These are phyloP conservation scores for Deroplatys truncata DNA, from an alignment of 2,888 invertebrate species.

Conservation along the genomic window DNA sequence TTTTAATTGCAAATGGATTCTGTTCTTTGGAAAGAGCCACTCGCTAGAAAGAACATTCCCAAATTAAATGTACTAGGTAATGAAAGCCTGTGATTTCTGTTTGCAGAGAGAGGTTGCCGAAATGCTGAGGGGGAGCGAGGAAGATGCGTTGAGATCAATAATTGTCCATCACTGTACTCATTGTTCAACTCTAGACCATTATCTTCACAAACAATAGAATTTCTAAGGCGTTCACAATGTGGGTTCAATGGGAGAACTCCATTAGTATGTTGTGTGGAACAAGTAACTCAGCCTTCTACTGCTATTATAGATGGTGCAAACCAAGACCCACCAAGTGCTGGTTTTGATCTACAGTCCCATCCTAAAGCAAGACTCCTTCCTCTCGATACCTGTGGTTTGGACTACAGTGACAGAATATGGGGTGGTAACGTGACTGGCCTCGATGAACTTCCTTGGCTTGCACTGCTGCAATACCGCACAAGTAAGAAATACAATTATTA, in stretches of 20 bases:
- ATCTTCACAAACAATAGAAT: constrained; percentile 12
- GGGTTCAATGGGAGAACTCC: constrained; percentile 24
- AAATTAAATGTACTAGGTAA: neutral
- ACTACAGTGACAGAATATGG: constrained; percentile 53
- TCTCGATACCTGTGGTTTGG: constrained; percentile 51
- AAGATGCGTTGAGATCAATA: neutral
- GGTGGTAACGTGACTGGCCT: constrained; percentile 58
- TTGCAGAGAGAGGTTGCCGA: neutral
- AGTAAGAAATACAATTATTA: constrained; percentile 26
- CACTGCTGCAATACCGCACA: constrained; percentile 57
- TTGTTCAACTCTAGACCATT: constrained; percentile 15
- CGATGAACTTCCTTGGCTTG: constrained; percentile 74
- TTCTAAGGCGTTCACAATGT: constrained; percentile 20
- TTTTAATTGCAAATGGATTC: no score
- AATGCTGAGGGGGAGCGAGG: neutral
- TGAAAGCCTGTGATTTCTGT: neutral
- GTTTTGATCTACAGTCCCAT: constrained; percentile 35
- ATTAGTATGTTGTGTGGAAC: constrained; percentile 25
- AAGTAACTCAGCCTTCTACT: neutral
- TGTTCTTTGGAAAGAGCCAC: no score
- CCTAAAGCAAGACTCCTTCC: constrained; percentile 44
- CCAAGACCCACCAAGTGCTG: constrained; percentile 41
- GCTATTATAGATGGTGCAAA: neutral
- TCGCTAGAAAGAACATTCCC: no score
- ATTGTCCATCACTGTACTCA: neutral